Evolutionary conservation across 2,113 vertebrate genomes (phyloP), one percentile per base, ranked within the genome.

Genomic region (Chlamydotis undulata): DNA sequence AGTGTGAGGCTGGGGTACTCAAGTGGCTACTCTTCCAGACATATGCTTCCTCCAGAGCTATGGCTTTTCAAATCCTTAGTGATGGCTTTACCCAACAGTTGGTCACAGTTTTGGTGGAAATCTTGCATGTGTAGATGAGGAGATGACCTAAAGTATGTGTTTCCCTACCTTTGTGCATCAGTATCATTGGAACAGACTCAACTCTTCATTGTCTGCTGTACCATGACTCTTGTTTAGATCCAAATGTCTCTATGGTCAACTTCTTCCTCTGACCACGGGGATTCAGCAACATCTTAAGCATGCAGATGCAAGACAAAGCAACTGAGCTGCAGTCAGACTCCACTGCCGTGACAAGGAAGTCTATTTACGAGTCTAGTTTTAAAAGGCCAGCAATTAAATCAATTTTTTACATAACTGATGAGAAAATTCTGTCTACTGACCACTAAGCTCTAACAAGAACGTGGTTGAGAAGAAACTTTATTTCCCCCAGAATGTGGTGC

Each of bases 111-210:
- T 59, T 56, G 70, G 6, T 8, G 29, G 41, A 35, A 17, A 28
- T 47, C 56, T 63, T 16, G 22, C 17, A 17, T 2, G 7, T 0
- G 1, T 3, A 33, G 65, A 5, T 6, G 8, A 45, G 70, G 52
- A 68, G 28, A 45, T 4, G 19, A 31, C 12, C 25, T 14, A 45
- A 68, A 28, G 45, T 0, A 28, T 63, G 57, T 17, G 33, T 18
- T 60, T 68, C 57, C 77, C 49, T 6, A 49, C 37, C 4, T 1
- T 4, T 43, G 61, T 39, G 65, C 29, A 45, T 47, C 65, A 89
- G 81, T 7, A 4, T 16, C 9, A 3, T 0, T 50, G 70, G 43
- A 75, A n/a, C 33, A 70, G 75, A 18, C 43, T 35, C 87, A 65
- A 71, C 50, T 49, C 63, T 35, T 28, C 12, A 4, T 22, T 57